Evolutionary conservation across 2,888 invertebrate species (phyloP).

Genomic region (Lottia scabra): DNA sequence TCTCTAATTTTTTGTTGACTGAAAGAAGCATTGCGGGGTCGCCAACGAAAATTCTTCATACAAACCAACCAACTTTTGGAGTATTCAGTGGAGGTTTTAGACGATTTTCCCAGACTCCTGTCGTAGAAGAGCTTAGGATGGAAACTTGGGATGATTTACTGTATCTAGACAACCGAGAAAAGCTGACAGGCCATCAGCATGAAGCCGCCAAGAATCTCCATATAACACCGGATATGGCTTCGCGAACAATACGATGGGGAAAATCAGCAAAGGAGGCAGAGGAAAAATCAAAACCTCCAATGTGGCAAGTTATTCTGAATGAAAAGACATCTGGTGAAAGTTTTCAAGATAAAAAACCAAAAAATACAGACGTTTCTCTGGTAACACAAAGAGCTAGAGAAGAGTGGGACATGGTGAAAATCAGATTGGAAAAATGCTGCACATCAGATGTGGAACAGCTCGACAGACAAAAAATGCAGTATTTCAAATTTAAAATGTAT

Average conservation of each 20-base stretch:
- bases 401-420: conserved; percentile 35
- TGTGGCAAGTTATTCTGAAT: conserved; percentile 47
- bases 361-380: conserved; percentile 25
- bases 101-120: background rate
- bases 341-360: conserved; percentile 24
- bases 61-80: background rate
- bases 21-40: background rate
- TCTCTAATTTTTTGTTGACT: background rate
- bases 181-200: background rate
- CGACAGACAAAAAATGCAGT: conserved; percentile 41
- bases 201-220: conserved; percentile 7
- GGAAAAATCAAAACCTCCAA: conserved; percentile 31
- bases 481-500: conserved; percentile 38
- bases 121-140: conserved; percentile 10
- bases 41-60: background rate
- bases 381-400: conserved; percentile 29
- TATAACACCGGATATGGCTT: conserved; percentile 12
- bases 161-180: conserved; percentile 31
- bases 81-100: background rate
- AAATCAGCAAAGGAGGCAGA: background rate
- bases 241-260: conserved; percentile 11
- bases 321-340: conserved; percentile 38
- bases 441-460: conserved; percentile 39
- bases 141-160: conserved; percentile 51
- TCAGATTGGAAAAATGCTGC: conserved; percentile 36